Evolutionary conservation across 2,113 vertebrate genomes (phyloP), one percentile per base, ranked within the genome.

Genomic region (Anas platyrhynchos): DNA sequence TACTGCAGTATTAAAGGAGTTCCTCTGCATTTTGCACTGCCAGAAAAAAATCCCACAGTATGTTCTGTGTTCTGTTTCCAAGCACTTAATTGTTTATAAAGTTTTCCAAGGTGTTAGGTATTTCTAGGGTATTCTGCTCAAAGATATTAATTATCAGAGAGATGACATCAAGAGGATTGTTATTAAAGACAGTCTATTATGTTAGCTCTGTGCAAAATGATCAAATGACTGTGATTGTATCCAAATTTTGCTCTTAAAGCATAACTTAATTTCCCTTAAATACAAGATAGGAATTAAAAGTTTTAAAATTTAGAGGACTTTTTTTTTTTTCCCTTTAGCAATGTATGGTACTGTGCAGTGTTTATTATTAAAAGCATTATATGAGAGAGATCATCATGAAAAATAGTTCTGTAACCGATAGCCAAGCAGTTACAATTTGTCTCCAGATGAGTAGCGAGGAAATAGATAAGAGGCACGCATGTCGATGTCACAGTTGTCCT

Each of bases 401-500:
- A 72, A 89, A 6, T 75, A 59, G 80, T 87, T 77, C 22, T 80
- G 59, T 78, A 62, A 46, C 27, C 86, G 69, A 29, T 73, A 67
- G 79, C 77, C 41, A 68, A 79, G 86, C 80, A 44, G 7, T 90
- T 77, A 9, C 36, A 69, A 41, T 85, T 83, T 72, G 34, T 83
- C 76, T 87, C 32, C 92, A 88, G 92, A 81, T 86, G 78, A 95
- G 83, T 48, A 71, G 2, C 0, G 32, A 83, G 79, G 91, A 84
- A 58, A 50, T 87, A 76, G 82, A 74, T 63, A 21, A 91, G 61
- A 36, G 79, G 56, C 13, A 32, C 11, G 80, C 59, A 36, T 74
- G 58, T 82, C 66, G 92, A 90, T 95, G 86, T 97, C 95, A 96
- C 94, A 95, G 96, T 98, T 97, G 96, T 96, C 97, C 97, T 97